Evolutionary conservation across 2,888 invertebrate species (phyloP).

Genomic region (Toxonevra muliebris): DNA sequence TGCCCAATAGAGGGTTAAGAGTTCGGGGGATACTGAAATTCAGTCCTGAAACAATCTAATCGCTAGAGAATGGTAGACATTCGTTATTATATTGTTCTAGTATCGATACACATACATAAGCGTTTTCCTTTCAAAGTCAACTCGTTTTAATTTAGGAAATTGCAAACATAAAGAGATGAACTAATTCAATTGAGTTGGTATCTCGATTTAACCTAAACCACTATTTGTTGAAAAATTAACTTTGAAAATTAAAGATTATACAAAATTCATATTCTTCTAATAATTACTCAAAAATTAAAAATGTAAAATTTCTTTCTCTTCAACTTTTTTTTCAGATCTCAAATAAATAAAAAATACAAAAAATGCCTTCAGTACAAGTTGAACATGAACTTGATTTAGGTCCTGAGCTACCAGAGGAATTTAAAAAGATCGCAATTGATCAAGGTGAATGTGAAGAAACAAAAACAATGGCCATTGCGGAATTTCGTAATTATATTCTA

Average conservation of each 20-base stretch:
- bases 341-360: slow-evolving; percentile 13
- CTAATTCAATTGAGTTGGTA: too few species aligned
- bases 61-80: too few species aligned
- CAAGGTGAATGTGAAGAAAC: slow-evolving; percentile 78
- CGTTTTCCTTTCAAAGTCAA: too few species aligned
- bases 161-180: too few species aligned
- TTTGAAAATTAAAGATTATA: background rate
- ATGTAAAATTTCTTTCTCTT: background rate
- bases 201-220: too few species aligned
- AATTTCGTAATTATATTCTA: slow-evolving; percentile 78
- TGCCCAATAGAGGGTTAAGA: too few species aligned
- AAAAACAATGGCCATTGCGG: slow-evolving; percentile 73
- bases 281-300: background rate
- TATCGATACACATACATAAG: too few species aligned
- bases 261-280: too few species aligned
- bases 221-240: background rate
- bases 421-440: slow-evolving; percentile 72
- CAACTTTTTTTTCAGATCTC: slow-evolving; percentile 18
- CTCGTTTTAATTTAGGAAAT: too few species aligned
- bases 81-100: too few species aligned
- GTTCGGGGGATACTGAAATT: too few species aligned
- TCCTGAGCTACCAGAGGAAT: slow-evolving; percentile 73
- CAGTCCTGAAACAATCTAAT: too few species aligned
- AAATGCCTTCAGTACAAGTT: slow-evolving; percentile 52
- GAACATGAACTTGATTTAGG: slow-evolving; percentile 69